A percentile compares a stretch with the other conserved stretches of the same genome.
Evolutionary conservation across 2,797 vertebrate species (phyloP).

Genomic region (Atherinosoma microstoma): DNA sequence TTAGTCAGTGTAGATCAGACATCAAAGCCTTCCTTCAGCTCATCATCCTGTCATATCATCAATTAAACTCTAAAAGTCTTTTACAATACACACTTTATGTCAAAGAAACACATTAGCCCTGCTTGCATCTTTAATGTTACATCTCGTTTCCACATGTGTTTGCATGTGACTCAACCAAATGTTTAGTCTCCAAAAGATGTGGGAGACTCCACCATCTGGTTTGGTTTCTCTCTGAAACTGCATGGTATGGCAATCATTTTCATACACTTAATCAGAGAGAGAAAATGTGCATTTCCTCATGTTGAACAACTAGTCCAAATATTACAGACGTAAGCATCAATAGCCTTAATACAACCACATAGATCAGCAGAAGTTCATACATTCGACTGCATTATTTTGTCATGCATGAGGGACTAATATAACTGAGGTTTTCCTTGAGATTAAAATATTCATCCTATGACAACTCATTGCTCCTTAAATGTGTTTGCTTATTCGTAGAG

Average conservation of each 20-base stretch:
- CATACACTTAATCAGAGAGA: too few species aligned
- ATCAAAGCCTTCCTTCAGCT: slow-evolving; percentile 9
- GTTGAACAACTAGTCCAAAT: neutral
- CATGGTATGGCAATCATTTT: too few species aligned
- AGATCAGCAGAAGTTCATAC: slow-evolving; percentile 1
- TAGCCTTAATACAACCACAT: neutral
- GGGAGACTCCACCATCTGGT: too few species aligned
- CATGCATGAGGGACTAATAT: slow-evolving; percentile 1
- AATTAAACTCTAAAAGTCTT: neutral
- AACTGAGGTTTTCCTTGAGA: neutral
- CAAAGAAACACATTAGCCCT: slow-evolving; percentile 26
- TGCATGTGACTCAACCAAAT: too few species aligned
- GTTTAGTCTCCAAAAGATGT: too few species aligned
- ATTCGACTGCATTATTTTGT: neutral
- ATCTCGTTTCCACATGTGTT: neutral
- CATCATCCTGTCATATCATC: slow-evolving; percentile 3
- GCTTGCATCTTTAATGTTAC: slow-evolving; percentile 18
- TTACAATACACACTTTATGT: slow-evolving; percentile 9
- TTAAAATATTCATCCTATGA: slow-evolving; percentile 1
- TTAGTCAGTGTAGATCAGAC: slow-evolving; percentile 30
- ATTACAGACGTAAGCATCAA: too few species aligned
- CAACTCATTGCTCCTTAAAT: slow-evolving; percentile 2
- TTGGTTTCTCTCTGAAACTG: too few species aligned
- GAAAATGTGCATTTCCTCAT: neutral
- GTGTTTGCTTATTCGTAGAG: neutral